Percentiles rank a stretch among this genome's conserved stretches.
Evolutionary conservation across 2,113 vertebrate genomes (phyloP).

Genomic region (Cromileptes altivelis): DNA sequence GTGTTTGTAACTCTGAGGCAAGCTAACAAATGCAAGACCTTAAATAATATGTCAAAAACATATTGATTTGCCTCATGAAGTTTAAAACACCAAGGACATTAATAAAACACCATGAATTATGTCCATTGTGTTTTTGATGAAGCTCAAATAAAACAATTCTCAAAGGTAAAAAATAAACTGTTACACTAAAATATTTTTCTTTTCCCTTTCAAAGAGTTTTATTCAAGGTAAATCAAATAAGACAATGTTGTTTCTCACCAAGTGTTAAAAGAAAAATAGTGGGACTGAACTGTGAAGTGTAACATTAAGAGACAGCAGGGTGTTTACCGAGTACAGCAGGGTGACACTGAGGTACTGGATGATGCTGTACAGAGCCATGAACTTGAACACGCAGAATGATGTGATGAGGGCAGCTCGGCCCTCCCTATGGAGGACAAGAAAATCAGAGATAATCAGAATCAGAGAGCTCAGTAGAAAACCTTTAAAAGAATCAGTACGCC

Average conservation of each 20-base stretch:
- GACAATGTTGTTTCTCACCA: too few species aligned
- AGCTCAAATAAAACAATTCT: background rate
- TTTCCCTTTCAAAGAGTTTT: background rate
- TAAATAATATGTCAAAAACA: background rate
- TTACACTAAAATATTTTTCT: background rate
- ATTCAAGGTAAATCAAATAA: background rate
- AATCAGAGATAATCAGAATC: background rate
- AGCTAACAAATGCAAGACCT: background rate
- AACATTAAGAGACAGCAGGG: background rate
- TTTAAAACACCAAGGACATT: background rate
- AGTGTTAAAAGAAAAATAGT: too few species aligned
- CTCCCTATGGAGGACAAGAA: constrained; percentile 86
- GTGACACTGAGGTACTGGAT: constrained; percentile 97
- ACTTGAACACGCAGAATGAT: constrained; percentile 99
- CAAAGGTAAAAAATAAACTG: background rate
- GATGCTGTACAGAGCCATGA: constrained; percentile 98
- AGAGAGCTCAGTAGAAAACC: background rate
- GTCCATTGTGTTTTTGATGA: too few species aligned
- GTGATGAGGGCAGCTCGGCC: constrained; percentile 97
- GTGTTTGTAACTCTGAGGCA: background rate
- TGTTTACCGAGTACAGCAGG: constrained; percentile 95
- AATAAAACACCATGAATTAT: background rate
- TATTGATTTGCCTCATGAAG: background rate
- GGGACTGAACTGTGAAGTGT: background rate
- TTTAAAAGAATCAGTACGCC: background rate